Base-by-base conservation (phyloP, 2,113 vertebrate species). In the Agelaius tricolor region DNA sequence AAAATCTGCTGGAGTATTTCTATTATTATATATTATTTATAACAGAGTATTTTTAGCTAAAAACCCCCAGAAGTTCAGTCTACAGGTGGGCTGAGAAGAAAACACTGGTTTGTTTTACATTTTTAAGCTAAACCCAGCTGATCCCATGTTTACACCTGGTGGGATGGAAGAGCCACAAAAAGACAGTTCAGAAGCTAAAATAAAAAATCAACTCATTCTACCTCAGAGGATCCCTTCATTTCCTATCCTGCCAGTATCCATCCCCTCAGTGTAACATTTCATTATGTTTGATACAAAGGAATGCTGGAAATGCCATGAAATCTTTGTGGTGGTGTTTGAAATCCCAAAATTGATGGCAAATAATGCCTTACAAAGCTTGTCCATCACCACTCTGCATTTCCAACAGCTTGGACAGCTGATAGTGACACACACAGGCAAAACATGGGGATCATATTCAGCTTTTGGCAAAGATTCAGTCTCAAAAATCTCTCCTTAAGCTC, bases 91-190 rank as follows among this genome's bases (percentile, higher is more conserved):
- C 66, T 75, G 63, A 94, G 78, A 96, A 90, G 44, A 44, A 57
- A 81, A 58, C 24, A 35, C 43, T 87, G 96, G 35, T 76, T 95
- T 95, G 61, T 75, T 89, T 86, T 59, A 51, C 58, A n/a, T 61
- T 95, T 88, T 28, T 49, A 84, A 95, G 23, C 58, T 33, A 61
- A 41, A 31, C 62, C 20, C 90, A 97, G 81, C 46, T 94, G 93
- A 87, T 95, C 49, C 83, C 51, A 93, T 72, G 84, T 30, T 72
- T n/a, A 67, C 28, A 81, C n/a, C 52, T 68, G 80, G 81, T 84
- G 65, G 63, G 20, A 44, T 13, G 90, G 78, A 58, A 93, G 91
- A 49, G 74, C 44, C 55, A 84, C 31, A 58, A 88, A 74, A 37
- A 67, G 59, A n/a, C 44, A 44, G 14, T 30, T 62, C 13, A 59